Evolutionary conservation across 2,797 vertebrate species (phyloP).

Genomic region (Rhyacichthys aspro): DNA sequence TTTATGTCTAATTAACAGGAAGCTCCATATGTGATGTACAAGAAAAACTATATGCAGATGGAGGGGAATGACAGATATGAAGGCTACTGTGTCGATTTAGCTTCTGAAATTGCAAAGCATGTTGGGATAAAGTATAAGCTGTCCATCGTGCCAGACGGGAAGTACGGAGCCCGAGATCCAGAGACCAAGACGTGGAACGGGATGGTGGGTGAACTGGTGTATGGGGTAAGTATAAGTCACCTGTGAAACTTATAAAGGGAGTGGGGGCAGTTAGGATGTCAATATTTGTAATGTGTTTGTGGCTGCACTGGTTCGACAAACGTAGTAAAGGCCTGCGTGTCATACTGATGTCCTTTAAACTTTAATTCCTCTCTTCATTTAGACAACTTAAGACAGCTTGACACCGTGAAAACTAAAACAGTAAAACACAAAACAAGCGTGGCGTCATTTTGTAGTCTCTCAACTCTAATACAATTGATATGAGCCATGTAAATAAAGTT

Average conservation of each 20-base stretch:
- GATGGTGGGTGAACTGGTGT: constrained; percentile 99
- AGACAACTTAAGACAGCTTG: no score
- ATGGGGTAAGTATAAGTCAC: constrained; percentile 90
- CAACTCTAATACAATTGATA: no score
- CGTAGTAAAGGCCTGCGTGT: no score
- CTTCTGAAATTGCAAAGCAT: constrained; percentile 98
- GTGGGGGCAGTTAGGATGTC: not conserved
- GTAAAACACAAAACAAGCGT: no score
- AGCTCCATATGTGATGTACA: constrained; percentile 99
- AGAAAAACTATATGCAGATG: constrained; percentile 95
- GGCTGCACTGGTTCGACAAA: no score
- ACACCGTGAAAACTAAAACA: no score
- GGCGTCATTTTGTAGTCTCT: no score
- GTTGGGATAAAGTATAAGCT: constrained; percentile 98
- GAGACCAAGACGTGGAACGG: constrained; percentile 99
- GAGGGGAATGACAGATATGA: constrained; percentile 99
- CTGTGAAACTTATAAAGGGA: constrained; percentile 4
- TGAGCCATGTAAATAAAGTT: no score
- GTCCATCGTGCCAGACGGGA: constrained; percentile 96
- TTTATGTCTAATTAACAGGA: constrained; percentile 90
- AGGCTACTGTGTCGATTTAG: constrained; percentile 99
- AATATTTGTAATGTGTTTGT: not conserved
- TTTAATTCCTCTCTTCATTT: no score
- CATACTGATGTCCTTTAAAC: no score
- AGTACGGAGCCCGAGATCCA: constrained; percentile 96